phyloP scores from a whole-genome alignment of 2,888 invertebrate genomes.

The Phymatocera aterrima region DNA sequence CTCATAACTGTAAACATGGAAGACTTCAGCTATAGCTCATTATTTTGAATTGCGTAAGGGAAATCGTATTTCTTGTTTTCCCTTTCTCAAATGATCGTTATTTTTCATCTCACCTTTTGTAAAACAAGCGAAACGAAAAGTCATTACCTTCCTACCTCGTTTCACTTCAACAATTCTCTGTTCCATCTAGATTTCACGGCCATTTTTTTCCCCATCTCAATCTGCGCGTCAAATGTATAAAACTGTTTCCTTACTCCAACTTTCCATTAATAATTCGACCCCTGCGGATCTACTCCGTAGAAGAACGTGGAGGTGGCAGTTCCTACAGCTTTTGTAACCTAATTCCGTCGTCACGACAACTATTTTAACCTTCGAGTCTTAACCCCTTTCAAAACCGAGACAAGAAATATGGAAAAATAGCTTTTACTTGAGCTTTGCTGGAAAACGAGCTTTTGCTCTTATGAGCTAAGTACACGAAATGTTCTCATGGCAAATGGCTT shows the following conservation, averaged over 20 bases:
- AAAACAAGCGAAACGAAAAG: no score
- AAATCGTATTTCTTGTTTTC: no score
- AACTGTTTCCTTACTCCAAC: neutral
- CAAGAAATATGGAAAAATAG: neutral
- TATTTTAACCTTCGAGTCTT: neutral
- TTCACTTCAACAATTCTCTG: no score
- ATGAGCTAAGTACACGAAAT: constrained; percentile 13
- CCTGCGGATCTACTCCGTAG: neutral
- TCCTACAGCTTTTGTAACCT: neutral
- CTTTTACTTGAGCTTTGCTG: no score
- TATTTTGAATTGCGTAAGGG: neutral
- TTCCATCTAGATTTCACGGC: no score
- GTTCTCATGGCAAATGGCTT: constrained; percentile 14
- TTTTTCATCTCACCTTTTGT: no score
- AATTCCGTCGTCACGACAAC: neutral
- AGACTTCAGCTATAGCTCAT: neutral
- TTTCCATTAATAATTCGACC: neutral
- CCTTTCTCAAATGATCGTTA: no score
- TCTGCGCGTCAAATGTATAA: no score
- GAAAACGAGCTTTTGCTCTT: constrained; percentile 15
- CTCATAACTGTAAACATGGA: neutral
- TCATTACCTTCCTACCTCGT: no score
- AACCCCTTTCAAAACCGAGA: constrained; percentile 28
- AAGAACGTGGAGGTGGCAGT: neutral
- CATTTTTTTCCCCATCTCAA: no score